Evolutionary conservation across 2,888 invertebrate genomes (phyloP).

Genomic region (Lutraria lutraria): DNA sequence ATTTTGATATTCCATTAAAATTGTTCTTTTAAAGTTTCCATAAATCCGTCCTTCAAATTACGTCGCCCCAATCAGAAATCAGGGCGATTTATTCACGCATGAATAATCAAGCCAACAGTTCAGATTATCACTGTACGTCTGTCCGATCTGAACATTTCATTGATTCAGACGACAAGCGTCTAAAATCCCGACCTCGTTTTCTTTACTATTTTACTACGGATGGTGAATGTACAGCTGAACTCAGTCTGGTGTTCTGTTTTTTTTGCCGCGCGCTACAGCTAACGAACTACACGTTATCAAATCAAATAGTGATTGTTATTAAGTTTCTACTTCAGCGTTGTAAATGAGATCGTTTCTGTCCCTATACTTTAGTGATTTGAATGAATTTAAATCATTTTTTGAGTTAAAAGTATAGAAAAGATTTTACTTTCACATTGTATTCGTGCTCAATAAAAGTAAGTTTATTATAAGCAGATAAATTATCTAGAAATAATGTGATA

Average conservation of each 20-base stretch:
- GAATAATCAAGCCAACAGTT: not conserved
- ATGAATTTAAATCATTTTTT: too few relatives aligned
- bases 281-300: not conserved
- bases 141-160: not conserved
- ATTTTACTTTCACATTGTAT: too few relatives aligned
- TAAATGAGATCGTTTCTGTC: too few relatives aligned
- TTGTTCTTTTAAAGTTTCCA: not conserved
- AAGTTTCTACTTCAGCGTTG: too few relatives aligned
- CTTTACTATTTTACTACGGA: conserved; percentile 25
- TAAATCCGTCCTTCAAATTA: not conserved
- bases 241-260: conserved; percentile 13
- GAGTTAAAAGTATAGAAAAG: too few relatives aligned
- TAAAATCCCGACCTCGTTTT: conserved; percentile 25
- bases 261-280: not conserved
- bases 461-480: too few relatives aligned
- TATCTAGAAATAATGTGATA: too few relatives aligned
- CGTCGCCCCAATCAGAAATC: not conserved
- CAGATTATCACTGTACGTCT: not conserved
- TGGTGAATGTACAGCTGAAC: conserved; percentile 28
- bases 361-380: too few relatives aligned
- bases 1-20: not conserved
- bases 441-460: too few relatives aligned
- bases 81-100: conserved; percentile 25
- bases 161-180: not conserved
- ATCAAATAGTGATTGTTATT: too few relatives aligned